A percentile compares a stretch with the other conserved stretches of the same genome.
Evolutionary conservation across 2,888 invertebrate species (phyloP).

Genomic region (Watsonalla binaria): DNA sequence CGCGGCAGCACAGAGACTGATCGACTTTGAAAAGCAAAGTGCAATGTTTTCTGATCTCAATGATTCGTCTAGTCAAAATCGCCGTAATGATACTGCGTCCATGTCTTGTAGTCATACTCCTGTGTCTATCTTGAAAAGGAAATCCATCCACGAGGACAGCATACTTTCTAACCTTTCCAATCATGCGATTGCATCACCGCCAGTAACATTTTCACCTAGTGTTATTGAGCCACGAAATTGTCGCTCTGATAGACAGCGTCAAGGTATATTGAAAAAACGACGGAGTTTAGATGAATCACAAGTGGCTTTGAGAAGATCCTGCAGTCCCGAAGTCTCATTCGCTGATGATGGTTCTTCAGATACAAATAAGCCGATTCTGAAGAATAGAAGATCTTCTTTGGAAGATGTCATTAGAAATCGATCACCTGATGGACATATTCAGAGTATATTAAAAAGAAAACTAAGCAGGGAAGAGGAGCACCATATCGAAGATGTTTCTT

Average conservation of each 20-base stretch:
- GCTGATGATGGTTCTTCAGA: slow-evolving; percentile 77
- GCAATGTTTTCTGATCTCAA: slow-evolving; percentile 78
- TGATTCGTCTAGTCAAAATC: slow-evolving; percentile 74
- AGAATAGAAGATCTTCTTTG: slow-evolving; percentile 83
- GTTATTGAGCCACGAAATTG: slow-evolving; percentile 83
- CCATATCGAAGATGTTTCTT: slow-evolving; percentile 79
- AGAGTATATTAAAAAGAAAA: slow-evolving; percentile 84
- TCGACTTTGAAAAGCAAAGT: slow-evolving; percentile 77
- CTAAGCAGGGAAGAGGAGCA: slow-evolving; percentile 81
- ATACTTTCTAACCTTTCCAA: slow-evolving; percentile 68
- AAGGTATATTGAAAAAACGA: slow-evolving; percentile 90
- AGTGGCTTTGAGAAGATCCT: slow-evolving; percentile 82
- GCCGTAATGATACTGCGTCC: slow-evolving; percentile 62
- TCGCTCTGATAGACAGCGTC: slow-evolving; percentile 78
- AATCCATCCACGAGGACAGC: slow-evolving; percentile 77
- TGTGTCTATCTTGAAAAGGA: slow-evolving; percentile 85
- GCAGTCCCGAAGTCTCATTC: slow-evolving; percentile 83
- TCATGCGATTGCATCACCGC: slow-evolving; percentile 80
- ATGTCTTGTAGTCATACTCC: slow-evolving; percentile 64
- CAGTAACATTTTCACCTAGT: slow-evolving; percentile 89
- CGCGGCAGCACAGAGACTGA: slow-evolving; percentile 73
- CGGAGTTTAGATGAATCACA: slow-evolving; percentile 89
- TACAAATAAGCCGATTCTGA: slow-evolving; percentile 81
- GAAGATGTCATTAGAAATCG: slow-evolving; percentile 83
- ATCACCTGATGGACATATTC: slow-evolving; percentile 82